Conservation (phyloP, 2,888 invertebrate genomes). For the Pachliopta kotzebuea region DNA sequence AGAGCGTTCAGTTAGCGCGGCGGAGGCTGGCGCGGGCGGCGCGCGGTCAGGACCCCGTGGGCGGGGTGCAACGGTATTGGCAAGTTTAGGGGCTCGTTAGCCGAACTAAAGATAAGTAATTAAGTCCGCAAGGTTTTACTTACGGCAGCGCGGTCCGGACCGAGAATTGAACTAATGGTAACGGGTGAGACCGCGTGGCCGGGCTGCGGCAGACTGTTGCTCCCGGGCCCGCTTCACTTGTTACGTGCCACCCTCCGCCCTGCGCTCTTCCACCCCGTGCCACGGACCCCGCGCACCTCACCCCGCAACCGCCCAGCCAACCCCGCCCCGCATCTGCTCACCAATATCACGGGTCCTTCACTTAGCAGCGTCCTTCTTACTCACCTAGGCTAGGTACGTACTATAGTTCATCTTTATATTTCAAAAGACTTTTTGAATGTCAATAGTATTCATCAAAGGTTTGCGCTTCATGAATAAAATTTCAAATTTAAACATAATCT, state of each 20-base stretch:
- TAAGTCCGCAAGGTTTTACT: conserved; percentile 60
- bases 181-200: conserved; percentile 73
- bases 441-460: conserved; percentile 30
- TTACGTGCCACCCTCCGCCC: conserved; percentile 74
- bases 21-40: conserved; percentile 31
- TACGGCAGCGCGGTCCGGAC: conserved; percentile 47
- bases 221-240: conserved; percentile 79
- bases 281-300: conserved; percentile 42
- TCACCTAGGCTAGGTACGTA: conserved; percentile 47
- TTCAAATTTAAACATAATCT: conserved; percentile 6
- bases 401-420: conserved; percentile 38
- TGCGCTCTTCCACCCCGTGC: conserved; percentile 47
- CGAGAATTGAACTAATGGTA: conserved; percentile 52
- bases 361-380: conserved; percentile 67
- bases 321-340: conserved; percentile 65
- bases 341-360: conserved; percentile 69
- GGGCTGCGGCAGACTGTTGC: conserved; percentile 80
- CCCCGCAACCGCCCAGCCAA: conserved; percentile 47
- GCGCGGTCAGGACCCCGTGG: conserved; percentile 26
- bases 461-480: conserved; percentile 28
- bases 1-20: conserved; percentile 37
- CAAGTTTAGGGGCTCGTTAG: conserved; percentile 33
- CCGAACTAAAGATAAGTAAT: conserved; percentile 49
- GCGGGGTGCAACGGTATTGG: conserved; percentile 21
- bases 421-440: conserved; percentile 32